A percentile compares a stretch with the other conserved stretches of the same genome.
phyloP scores from a whole-genome alignment of 2,797 vertebrate species.

The Sciaenops ocellatus region DNA sequence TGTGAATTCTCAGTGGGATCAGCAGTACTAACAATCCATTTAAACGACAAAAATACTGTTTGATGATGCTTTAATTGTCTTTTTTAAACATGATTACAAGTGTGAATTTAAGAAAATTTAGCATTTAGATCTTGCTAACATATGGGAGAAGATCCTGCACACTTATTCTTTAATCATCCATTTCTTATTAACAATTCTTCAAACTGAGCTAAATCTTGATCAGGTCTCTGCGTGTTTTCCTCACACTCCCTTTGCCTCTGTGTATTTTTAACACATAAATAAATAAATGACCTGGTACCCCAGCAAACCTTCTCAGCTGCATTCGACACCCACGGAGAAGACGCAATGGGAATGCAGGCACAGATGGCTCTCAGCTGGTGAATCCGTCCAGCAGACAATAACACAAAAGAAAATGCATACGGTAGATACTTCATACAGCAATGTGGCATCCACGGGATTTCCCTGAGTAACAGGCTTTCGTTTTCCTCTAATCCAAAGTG shows the following conservation, averaged over 20 bases:
- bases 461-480: neutral
- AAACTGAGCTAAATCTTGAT: neutral
- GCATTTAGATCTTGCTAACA: neutral
- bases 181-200: neutral
- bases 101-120: neutral
- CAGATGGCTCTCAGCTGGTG: conserved; percentile 72
- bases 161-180: neutral
- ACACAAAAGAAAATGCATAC: conserved; percentile 33
- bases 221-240: conserved; percentile 2
- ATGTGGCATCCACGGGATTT: conserved; percentile 2
- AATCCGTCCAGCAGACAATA: conserved; percentile 54
- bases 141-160: neutral
- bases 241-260: neutral
- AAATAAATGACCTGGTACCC: conserved; percentile 62
- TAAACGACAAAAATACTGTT: too few species aligned
- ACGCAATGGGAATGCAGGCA: conserved; percentile 69
- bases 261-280: conserved; percentile 10
- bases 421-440: neutral
- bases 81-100: neutral
- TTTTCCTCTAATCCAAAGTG: conserved; percentile 30
- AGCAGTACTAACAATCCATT: neutral
- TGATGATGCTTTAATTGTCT: too few species aligned
- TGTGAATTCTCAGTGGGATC: neutral
- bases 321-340: conserved; percentile 58
- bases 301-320: conserved; percentile 58